Evolutionary conservation across 2,113 vertebrate genomes (phyloP).

Genomic region (Brachyhypopomus occidentalis): DNA sequence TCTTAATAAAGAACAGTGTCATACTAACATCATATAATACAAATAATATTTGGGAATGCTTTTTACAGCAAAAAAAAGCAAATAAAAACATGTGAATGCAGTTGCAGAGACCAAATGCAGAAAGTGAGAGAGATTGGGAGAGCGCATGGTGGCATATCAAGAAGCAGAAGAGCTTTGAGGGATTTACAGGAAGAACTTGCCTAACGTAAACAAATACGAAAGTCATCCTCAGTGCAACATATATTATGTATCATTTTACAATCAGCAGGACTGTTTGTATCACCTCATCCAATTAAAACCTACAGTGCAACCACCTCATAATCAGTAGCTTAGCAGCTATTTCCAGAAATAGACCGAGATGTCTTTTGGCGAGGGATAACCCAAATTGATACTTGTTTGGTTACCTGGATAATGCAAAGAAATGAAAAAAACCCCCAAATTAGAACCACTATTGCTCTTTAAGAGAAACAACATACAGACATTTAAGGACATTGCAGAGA

Average conservation of each 20-base stretch:
- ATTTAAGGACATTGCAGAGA: no score
- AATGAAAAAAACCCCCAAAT: no score
- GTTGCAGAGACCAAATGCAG: slow-evolving; percentile 43
- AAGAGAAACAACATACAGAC: no score
- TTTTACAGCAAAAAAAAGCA: slow-evolving; percentile 90
- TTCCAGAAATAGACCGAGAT: no score
- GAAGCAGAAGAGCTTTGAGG: background rate
- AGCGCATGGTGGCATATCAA: background rate
- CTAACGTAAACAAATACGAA: background rate
- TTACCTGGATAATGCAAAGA: no score
- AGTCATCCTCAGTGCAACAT: background rate
- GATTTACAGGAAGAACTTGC: slow-evolving; percentile 7
- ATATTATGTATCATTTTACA: background rate
- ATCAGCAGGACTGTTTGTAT: background rate
- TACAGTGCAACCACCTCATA: slow-evolving; percentile 43
- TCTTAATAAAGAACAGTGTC: slow-evolving; percentile 99
- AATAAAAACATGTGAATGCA: slow-evolving; percentile 43
- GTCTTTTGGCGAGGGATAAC: no score
- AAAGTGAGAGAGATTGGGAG: slow-evolving; percentile 40
- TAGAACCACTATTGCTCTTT: no score
- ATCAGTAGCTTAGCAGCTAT: no score
- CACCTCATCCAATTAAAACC: background rate
- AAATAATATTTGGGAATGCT: slow-evolving; percentile 98
- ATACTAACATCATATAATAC: slow-evolving; percentile 99
- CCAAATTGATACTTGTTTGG: no score